phyloP scores from a whole-genome alignment of 2,888 invertebrate species.

The Germaria angustata region DNA sequence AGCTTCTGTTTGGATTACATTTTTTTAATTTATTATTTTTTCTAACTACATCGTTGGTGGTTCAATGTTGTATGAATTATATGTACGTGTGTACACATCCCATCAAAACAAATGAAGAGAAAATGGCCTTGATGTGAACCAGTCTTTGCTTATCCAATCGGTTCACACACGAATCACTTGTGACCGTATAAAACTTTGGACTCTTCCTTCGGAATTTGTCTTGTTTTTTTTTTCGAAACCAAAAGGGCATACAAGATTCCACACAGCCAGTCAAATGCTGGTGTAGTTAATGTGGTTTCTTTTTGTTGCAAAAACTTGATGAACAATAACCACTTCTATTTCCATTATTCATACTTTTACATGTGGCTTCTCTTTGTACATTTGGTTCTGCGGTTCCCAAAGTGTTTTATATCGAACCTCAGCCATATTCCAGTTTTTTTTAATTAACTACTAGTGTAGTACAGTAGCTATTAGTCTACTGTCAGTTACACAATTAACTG shows the following conservation, averaged over 20 bases:
- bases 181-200: not conserved
- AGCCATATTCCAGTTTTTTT: too few species aligned
- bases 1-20: conserved; percentile 15
- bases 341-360: not conserved
- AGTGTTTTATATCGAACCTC: not conserved
- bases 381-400: not conserved
- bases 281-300: not conserved
- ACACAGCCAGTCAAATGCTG: not conserved
- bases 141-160: not conserved
- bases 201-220: not conserved
- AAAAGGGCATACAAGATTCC: not conserved
- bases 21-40: not conserved
- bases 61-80: not conserved
- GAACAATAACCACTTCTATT: conserved; percentile 22
- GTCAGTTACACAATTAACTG: too few species aligned
- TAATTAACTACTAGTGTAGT: too few species aligned
- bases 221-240: not conserved
- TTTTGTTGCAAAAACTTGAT: not conserved
- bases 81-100: too few species aligned
- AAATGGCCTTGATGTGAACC: not conserved
- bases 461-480: too few species aligned
- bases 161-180: not conserved
- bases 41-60: not conserved
- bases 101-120: not conserved
- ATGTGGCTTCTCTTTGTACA: conserved; percentile 1